Base-by-base conservation (phyloP, 1,140 invertebrate genomes). In the Drosophila repleta region DNA sequence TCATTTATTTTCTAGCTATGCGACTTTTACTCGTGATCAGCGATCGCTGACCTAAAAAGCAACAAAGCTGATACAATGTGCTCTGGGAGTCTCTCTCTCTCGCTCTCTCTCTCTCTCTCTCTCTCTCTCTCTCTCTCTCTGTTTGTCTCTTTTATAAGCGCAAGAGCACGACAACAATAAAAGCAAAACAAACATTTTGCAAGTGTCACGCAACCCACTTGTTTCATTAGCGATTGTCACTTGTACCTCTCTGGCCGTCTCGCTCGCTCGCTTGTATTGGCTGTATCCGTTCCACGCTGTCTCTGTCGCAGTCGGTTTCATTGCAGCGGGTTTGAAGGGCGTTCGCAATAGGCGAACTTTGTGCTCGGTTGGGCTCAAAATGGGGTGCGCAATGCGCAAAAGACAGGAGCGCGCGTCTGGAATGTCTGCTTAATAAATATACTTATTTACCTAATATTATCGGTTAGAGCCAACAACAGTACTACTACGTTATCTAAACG, bases 11-110 rank as follows among this genome's bases (percentile, higher is more conserved):
- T 87, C 81, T 85, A 87, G 82, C 75, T 73, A 53, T 74, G 83
- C 82, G 66, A 87, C 82, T 85, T 87, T 85, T 85, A 87, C 82
- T 85, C 78, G 75, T 61, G 62, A 73, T 71, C 80, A 46, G 39
- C 78, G 74, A 83, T 76, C 67, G 74, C 83, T 85, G 82, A 85
- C 82, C 82, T 71, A 85, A 82, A 85, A 85, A 84, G 64, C 68
- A 45, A 66, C 60, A 73, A 76, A 64, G 80, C 71, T 85, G 82
- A 87, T 87, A 87, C 74, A 82, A 87, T 87, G 81, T 73, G 76
- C 65, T 73, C 65, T 13, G 11, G 29, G 49, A 69, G 60, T 63
- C 51, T 18, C 6, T 58, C 39, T 39, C 56, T 39, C 53, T 55
- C 43, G 35, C 61, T 51, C 61, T 58, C 46, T 46, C 6, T 29